Conservation (phyloP, 2,797 vertebrate species). For the Argya squamiceps region DNA sequence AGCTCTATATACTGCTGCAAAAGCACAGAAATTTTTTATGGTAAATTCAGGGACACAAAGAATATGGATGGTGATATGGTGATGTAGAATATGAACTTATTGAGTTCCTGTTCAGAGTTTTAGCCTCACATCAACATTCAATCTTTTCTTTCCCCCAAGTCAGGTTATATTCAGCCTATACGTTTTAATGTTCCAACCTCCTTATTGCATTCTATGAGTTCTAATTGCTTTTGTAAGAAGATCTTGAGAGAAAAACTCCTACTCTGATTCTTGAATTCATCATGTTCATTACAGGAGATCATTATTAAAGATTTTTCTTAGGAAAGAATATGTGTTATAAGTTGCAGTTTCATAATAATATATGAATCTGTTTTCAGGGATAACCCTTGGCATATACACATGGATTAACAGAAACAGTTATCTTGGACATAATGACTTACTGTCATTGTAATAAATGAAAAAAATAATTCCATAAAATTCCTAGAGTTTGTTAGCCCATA, state of each 20-base stretch:
- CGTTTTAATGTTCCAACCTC: constrained; percentile 9
- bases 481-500: constrained; percentile 23
- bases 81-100: neutral
- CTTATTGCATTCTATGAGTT: neutral
- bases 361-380: constrained; percentile 67
- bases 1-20: neutral
- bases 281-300: constrained; percentile 71
- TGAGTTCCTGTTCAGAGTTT: neutral
- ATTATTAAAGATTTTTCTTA: constrained; percentile 75
- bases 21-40: neutral
- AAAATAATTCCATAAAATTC: constrained; percentile 55
- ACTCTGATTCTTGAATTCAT: constrained; percentile 64
- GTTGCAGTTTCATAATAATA: constrained; percentile 69
- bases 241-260: constrained; percentile 47
- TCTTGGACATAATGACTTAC: constrained; percentile 62
- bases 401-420: constrained; percentile 42
- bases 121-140: neutral
- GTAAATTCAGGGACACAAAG: neutral
- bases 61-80: neutral
- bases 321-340: constrained; percentile 57
- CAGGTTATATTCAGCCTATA: neutral
- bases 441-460: constrained; percentile 71
- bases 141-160: neutral
- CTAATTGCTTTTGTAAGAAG: constrained; percentile 38
- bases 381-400: constrained; percentile 68